Evolutionary conservation across 2,797 vertebrate genomes (phyloP), one percentile per base, ranked within the genome.

Genomic region (Agapornis canus): DNA sequence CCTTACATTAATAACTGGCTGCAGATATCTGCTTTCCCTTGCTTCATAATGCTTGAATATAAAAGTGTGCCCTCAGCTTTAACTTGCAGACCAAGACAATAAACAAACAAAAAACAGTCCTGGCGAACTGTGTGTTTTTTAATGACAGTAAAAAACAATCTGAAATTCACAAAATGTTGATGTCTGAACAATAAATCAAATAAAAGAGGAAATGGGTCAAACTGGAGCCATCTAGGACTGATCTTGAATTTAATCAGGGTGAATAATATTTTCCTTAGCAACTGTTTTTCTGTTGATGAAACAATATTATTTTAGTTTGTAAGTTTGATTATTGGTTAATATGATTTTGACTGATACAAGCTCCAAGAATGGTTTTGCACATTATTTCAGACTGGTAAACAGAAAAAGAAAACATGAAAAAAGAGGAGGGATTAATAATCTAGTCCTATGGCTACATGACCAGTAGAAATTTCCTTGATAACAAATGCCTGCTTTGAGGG

Each of bases 241-340:
- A 45, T 80, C 68, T 69, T 89, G 72, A 76, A 59, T 61, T 39
- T 90, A 89, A 93, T 90, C 89, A 96, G 71, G 66, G 45, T 82
- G 82, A 94, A 90, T 83, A 89, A 84, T 81, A 91, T 92, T 96
- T 90, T 88, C 82, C 89, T 86, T 82, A 78, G 82, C 37, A 91
- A 88, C 52, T 88, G 49, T 83, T 89, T 89, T 81, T n/a, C 56
- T 86, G 52, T 86, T 54, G 47, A 65, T 51, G 26, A 56, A 77
- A 83, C 14, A 66, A 47, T 75, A 79, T 32, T 70, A 56, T 80
- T 94, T 95, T 83, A 39, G 47, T 72, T 61, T 92, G 39, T 42
- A 35, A 39, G 26, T 76, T 86, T 82, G 84, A 60, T 82, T 88
- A 87, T 82, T 90, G 66, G 78, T 89, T 95, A 69, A 80, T 93